Evolutionary conservation across 2,113 vertebrate species (phyloP).

Genomic region (zebrafish (Danio rerio)): GRCz12tu NC_133188.1:30302001-30302500

Average conservation of each 20-base stretch:
- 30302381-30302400: slow-evolving; percentile 3
- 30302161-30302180: slow-evolving; percentile 13
- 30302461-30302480: slow-evolving; percentile 12
- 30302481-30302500: background rate
- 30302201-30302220: slow-evolving; percentile 42
- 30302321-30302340: slow-evolving; percentile 32
- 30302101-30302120: background rate
- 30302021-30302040: slow-evolving; percentile 2
- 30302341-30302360: background rate
- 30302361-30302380: background rate
- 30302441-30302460: slow-evolving; percentile 18
- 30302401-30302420: slow-evolving; percentile 23
- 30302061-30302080: background rate
- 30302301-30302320: slow-evolving; percentile 4
- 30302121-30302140: background rate
- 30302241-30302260: slow-evolving; percentile 25
- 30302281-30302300: slow-evolving; percentile 40
- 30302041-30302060: background rate
- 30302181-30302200: slow-evolving; percentile 33
- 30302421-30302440: background rate
- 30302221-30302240: slow-evolving; percentile 39
- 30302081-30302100: background rate
- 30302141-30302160: background rate
- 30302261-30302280: slow-evolving; percentile 62
- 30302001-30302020: slow-evolving; percentile 36